Conservation (phyloP, 2,113 vertebrate genomes). For the Ceratotherium simum region DNA sequence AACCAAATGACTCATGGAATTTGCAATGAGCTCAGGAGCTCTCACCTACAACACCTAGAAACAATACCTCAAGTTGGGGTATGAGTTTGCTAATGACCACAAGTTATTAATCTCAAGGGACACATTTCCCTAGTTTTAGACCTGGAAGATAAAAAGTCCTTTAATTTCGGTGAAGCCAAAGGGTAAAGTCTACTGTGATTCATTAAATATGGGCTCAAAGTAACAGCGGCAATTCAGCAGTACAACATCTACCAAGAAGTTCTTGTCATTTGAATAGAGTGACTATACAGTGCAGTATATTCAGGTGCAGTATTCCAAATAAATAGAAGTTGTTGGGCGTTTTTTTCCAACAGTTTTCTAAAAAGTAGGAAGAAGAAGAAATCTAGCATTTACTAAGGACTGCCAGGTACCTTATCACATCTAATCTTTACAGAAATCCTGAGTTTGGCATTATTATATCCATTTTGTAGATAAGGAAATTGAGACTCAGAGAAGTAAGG, state of each 20-base stretch:
- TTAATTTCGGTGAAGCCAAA: slow-evolving; percentile 13
- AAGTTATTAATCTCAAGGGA: background rate
- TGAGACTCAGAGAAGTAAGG: background rate
- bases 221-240: background rate
- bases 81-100: background rate
- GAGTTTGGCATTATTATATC: background rate
- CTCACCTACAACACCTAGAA: slow-evolving; percentile 59
- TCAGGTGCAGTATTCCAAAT: background rate
- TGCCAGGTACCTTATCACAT: background rate
- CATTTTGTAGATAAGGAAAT: slow-evolving; percentile 1
- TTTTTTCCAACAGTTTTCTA: background rate
- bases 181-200: background rate
- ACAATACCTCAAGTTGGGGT: background rate
- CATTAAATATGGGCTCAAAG: background rate
- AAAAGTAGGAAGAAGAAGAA: background rate
- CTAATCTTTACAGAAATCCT: slow-evolving; percentile 23
- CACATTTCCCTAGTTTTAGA: slow-evolving; percentile 16
- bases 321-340: background rate
- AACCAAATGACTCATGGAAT: slow-evolving; percentile 62
- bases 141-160: background rate
- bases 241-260: background rate
- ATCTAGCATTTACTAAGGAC: background rate
- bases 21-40: slow-evolving; percentile 29
- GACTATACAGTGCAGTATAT: background rate
- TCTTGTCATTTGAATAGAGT: background rate